These are phyloP conservation scores for Gila orcuttii DNA, from an alignment of 2,113 vertebrate species.

Conservation along the genomic window DNA sequence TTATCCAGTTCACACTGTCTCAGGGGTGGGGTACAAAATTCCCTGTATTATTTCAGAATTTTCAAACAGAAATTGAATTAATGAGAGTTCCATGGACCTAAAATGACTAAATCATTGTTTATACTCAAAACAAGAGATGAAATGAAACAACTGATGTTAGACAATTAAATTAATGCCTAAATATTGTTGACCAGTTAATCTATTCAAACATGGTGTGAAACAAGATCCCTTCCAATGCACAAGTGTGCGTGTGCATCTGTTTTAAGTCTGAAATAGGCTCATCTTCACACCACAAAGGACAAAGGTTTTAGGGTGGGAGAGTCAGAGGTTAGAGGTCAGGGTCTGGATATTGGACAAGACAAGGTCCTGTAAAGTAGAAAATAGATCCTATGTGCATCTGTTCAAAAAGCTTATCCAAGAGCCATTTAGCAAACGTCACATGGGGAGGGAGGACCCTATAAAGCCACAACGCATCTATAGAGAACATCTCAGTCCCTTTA, in stretches of 20 bases:
- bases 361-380: constrained; percentile 72
- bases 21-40: neutral
- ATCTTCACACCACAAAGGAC: constrained; percentile 75
- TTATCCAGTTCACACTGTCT: constrained; percentile 49
- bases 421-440: constrained; percentile 66
- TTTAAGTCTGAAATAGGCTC: constrained; percentile 74
- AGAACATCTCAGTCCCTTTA: constrained; percentile 37
- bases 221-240: constrained; percentile 43
- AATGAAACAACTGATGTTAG: neutral
- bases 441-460: constrained; percentile 66
- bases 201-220: constrained; percentile 22
- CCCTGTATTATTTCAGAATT: neutral
- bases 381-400: constrained; percentile 76
- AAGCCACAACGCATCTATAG: constrained; percentile 50
- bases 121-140: neutral
- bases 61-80: neutral
- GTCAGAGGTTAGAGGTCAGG: constrained; percentile 59
- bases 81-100: neutral
- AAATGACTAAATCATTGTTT: neutral
- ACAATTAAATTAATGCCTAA: neutral
- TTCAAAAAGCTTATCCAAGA: constrained; percentile 65
- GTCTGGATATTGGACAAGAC: constrained; percentile 54
- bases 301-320: constrained; percentile 69
- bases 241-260: constrained; percentile 73
- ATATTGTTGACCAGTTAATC: neutral